Base-by-base conservation (phyloP, 1,140 invertebrate genomes). In the Helicoverpa armigera region DNA sequence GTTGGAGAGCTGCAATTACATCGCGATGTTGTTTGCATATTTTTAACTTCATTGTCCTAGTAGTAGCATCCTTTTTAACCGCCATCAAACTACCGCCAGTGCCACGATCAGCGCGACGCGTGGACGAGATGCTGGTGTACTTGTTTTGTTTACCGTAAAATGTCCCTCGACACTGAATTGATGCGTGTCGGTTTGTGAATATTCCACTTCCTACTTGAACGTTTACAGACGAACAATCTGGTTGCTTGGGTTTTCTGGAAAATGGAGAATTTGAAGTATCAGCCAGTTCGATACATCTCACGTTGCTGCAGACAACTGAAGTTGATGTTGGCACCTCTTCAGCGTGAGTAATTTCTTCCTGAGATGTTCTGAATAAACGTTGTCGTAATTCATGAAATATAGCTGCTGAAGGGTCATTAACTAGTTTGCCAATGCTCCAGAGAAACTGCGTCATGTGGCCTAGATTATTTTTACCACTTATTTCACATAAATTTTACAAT, bases 331-430 rank as follows among this genome's bases (percentile, higher is more conserved):
- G 13, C 1, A 11, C 13, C 54, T 54, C 18, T 54, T 9, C 12
- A 23, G 48, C 1, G 11, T 3, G 13, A 31, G 60, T 13, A 29
- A 2, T 12, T 29, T 12, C 4, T 14, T 54, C 18, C 7, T 12
- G 11, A 11, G 16, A 2, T 53, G 11, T 35, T 54, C 61, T 53
- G 54, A 78, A 84, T 60, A 86, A 48, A 56, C 77, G 73, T n/a
- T 43, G 53, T 43, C 80, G 80, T 65, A 87, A 60, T 43, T 74
- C 67, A 48, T 69, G 18, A 31, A 85, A 82, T 35, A 88, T 7
- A n/a, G 82, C 79, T 16, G 80, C 73, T 51, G 86, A 84, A 56
- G 86, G 84, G 65, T 87, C 82, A 80, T 86, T 85, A 5, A 83
- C 78, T n/a, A 87, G 58, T 81, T 88, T 83, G 43, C 77, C 60